These are phyloP conservation scores for Malthinus flaveolus DNA, from an alignment of 2,888 invertebrate species.

Conservation along the genomic window DNA sequence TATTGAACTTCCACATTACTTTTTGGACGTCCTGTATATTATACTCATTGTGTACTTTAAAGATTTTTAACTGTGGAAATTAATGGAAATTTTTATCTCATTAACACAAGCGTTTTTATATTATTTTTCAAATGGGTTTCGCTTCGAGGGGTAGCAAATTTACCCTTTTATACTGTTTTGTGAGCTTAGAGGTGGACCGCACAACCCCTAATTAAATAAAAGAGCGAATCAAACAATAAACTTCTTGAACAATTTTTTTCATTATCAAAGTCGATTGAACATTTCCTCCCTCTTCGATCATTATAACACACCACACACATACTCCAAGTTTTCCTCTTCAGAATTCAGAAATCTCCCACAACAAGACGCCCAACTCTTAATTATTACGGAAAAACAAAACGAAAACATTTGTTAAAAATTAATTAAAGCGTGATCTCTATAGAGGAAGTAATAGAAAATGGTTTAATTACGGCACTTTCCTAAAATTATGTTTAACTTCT, in stretches of 20 bases:
- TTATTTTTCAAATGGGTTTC: no score
- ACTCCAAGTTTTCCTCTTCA: conserved; percentile 18
- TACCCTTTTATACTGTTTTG: no score
- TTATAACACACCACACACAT: conserved; percentile 23
- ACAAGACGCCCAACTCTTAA: conserved; percentile 29
- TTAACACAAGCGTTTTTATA: conserved; percentile 38
- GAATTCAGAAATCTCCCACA: conserved; percentile 6
- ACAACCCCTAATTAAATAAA: no score
- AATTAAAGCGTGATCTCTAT: no score
- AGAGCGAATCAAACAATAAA: conserved; percentile 29
- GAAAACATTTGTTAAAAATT: neutral
- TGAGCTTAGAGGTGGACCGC: no score
- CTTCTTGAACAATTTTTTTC: conserved; percentile 31
- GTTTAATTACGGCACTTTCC: neutral
- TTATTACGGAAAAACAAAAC: conserved; percentile 29
- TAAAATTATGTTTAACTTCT: neutral
- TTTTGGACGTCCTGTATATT: no score
- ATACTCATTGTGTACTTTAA: conserved; percentile 43
- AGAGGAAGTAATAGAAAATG: no score
- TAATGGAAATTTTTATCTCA: conserved; percentile 50
- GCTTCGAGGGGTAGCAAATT: no score
- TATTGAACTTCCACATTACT: no score
- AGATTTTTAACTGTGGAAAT: conserved; percentile 47
- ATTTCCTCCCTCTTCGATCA: conserved; percentile 26
- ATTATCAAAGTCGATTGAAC: conserved; percentile 30